Conservation (phyloP, 2,113 vertebrate genomes). For the Leuciscus idus region DNA sequence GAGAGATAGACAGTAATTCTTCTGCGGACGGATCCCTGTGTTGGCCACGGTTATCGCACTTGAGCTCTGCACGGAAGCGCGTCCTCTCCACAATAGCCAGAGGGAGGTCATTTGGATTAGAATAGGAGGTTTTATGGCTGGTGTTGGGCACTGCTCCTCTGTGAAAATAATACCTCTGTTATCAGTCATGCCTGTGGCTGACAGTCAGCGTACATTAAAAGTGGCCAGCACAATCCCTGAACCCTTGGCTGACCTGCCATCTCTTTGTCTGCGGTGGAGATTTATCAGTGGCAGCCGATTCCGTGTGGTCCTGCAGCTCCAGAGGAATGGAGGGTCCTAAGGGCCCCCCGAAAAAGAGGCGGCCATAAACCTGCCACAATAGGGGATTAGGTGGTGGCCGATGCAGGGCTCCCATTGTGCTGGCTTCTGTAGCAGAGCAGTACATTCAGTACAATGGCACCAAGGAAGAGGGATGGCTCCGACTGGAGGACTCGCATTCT, state of each 20-base stretch:
- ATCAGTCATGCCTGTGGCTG: constrained; percentile 60
- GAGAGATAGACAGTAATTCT: constrained; percentile 51
- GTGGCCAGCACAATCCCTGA: constrained; percentile 57
- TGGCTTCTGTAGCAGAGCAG: constrained; percentile 55
- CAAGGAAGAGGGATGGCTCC: constrained; percentile 49
- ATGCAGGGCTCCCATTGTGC: constrained; percentile 56
- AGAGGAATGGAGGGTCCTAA: constrained; percentile 51
- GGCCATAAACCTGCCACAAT: constrained; percentile 59
- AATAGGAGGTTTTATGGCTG: constrained; percentile 61
- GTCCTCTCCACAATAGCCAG: constrained; percentile 54
- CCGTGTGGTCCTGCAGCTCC: constrained; percentile 61
- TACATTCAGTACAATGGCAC: constrained; percentile 55
- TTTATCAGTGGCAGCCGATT: constrained; percentile 62
- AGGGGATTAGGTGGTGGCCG: constrained; percentile 61
- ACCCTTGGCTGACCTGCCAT: constrained; percentile 59
- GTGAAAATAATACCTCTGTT: constrained; percentile 61
- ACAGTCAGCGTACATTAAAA: constrained; percentile 58
- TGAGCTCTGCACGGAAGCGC: constrained; percentile 36
- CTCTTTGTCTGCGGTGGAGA: constrained; percentile 56
- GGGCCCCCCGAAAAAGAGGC: constrained; percentile 34
- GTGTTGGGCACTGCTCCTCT: constrained; percentile 50
- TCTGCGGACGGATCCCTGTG: constrained; percentile 27
- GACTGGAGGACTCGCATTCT: constrained; percentile 52
- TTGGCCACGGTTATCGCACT: constrained; percentile 52
- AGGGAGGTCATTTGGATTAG: constrained; percentile 59